Conservation (phyloP, 2,797 vertebrate species). For the Gadopsis bispinosus region DNA sequence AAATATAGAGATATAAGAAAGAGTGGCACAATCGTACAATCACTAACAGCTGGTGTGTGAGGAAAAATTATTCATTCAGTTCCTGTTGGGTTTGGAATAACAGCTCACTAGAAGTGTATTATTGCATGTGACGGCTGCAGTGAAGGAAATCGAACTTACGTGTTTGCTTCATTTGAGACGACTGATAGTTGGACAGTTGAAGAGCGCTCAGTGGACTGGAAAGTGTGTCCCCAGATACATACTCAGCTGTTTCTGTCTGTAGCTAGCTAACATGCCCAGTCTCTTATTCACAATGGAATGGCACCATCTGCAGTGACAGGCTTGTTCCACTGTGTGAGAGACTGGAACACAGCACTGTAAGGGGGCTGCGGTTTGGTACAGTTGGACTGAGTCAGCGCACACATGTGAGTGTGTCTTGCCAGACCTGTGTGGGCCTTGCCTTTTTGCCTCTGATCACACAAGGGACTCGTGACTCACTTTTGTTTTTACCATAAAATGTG, state of each 20-base stretch:
- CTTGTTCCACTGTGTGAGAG: conserved; percentile 77
- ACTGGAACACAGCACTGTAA: conserved; percentile 51
- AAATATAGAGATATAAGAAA: conserved; percentile 12
- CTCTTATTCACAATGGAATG: conserved; percentile 72
- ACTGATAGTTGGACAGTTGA: conserved; percentile 49
- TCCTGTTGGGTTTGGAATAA: conserved; percentile 14
- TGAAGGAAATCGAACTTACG: conserved; percentile 15
- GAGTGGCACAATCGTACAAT: background rate
- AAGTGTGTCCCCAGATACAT: conserved; percentile 59
- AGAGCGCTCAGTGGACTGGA: conserved; percentile 37
- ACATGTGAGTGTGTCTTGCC: conserved; percentile 23
- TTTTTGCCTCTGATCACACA: conserved; percentile 52
- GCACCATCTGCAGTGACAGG: conserved; percentile 72
- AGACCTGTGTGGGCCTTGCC: conserved; percentile 22
- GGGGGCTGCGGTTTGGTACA: conserved; percentile 72
- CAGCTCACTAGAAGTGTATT: conserved; percentile 2
- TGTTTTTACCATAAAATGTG: conserved; percentile 23
- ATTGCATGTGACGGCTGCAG: conserved; percentile 16
- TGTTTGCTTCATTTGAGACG: conserved; percentile 34
- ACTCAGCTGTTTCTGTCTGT: conserved; percentile 76
- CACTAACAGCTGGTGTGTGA: background rate
- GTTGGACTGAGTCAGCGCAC: conserved; percentile 55
- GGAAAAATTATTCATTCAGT: background rate
- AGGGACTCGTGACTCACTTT: conserved; percentile 56
- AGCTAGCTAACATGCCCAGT: conserved; percentile 52